Evolutionary conservation across 2,113 vertebrate species (phyloP), one percentile per base, ranked within the genome.

Genomic region (Dissostichus mawsoni): DNA sequence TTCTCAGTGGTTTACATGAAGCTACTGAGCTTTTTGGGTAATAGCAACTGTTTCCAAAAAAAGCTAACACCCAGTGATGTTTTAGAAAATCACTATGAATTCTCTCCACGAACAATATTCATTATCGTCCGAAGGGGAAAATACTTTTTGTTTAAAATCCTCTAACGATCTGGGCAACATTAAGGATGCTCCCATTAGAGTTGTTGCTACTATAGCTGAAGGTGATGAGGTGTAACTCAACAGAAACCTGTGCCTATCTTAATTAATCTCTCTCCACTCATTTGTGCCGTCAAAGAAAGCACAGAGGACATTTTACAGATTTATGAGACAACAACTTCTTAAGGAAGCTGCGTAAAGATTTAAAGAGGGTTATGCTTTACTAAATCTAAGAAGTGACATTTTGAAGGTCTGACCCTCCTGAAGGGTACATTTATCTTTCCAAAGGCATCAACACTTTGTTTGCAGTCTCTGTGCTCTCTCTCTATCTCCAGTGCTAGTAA

Each of bases 381-480:
- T 83, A 81, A 90, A 91, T 90, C 83, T 81, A 73, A 86, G 61
- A 80, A 73, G 17, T 88, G 89, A 83, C 88, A 90, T 89, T 88
- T 87, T 86, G 79, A 90, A 87, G 84, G 89, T 83, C 78, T 83
- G 76, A 83, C 82, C 77, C 71, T 47, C 82, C 58, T 83, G 80
- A 87, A 85, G 68, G 78, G 77, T 73, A 25, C 74, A 81, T 90
- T 88, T 84, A 88, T 92, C 89, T 81, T 82, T 75, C 12, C 55
- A 55, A 79, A 69, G 65, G 65, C 51, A 33, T 57, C 56, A n/a
- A 57, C 57, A 0, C 7, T 36, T 58, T 36, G 33, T 71, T 45
- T 29, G 78, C 45, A 58, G 33, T n/a, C 61, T 29, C 58, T 20
- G 44, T 65, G 69, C 65, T 69, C 23, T 63, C 9, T n/a, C 8